phyloP scores from a whole-genome alignment of 1,140 invertebrate genomes.

The Heliothis subflexa region DNA sequence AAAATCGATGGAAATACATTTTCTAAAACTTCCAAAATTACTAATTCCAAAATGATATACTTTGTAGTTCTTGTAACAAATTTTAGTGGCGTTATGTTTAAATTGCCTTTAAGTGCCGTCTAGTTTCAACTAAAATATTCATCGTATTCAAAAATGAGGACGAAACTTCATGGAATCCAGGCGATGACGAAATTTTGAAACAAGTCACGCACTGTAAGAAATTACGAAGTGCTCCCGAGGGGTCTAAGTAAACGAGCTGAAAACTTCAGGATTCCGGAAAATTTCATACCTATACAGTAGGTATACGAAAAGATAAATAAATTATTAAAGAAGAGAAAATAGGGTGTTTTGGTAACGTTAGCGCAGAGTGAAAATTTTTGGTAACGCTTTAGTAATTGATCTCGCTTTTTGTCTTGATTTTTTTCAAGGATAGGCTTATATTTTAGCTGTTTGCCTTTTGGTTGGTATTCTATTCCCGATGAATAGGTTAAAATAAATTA shows the following conservation, averaged over 20 bases:
- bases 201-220: conserved; percentile 46
- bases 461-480: no score
- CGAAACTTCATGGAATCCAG: not conserved
- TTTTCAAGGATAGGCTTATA: no score
- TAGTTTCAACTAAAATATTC: conserved; percentile 1
- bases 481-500: no score
- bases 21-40: no score
- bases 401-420: no score
- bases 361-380: not conserved
- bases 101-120: no score
- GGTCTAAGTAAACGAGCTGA: conserved; percentile 45
- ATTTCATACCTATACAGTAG: conserved; percentile 32
- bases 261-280: conserved; percentile 41
- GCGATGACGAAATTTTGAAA: conserved; percentile 39
- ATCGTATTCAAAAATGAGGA: conserved; percentile 3
- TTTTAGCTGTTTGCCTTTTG: no score
- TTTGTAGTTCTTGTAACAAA: no score
- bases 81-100: no score
- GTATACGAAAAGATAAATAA: conserved; percentile 43
- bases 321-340: conserved; percentile 36
- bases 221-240: conserved; percentile 43
- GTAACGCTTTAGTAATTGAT: not conserved
- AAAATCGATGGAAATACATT: no score
- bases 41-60: no score
- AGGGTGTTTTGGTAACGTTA: conserved; percentile 5